Evolutionary conservation across 2,888 invertebrate species (phyloP).

Genomic region (Proisotoma minuta): DNA sequence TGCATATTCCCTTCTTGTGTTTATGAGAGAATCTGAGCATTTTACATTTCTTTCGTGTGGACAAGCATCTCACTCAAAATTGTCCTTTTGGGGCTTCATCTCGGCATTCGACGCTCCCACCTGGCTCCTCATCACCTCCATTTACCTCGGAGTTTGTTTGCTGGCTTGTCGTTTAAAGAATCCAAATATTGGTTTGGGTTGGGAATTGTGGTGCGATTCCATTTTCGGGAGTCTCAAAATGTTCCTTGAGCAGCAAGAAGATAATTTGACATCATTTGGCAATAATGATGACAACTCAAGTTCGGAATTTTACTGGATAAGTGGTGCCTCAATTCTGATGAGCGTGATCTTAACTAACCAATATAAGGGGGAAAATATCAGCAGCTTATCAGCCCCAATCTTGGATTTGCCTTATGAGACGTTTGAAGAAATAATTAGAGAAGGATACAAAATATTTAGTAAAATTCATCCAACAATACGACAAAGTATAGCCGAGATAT

Average conservation of each 20-base stretch:
- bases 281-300: background rate
- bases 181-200: background rate
- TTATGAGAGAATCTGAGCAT: background rate
- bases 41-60: constrained; percentile 5
- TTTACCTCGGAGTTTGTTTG: background rate
- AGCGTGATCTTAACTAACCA: background rate
- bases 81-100: background rate
- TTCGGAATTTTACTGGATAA: background rate
- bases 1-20: background rate
- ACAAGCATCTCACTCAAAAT: background rate
- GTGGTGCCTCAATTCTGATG: background rate
- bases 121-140: background rate
- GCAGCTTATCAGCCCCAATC: background rate
- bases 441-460: background rate
- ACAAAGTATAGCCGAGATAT: background rate
- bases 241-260: background rate
- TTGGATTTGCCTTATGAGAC: background rate
- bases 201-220: background rate
- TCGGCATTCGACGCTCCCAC: background rate
- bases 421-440: background rate
- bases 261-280: background rate
- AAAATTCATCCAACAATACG: background rate
- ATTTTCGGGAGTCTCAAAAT: background rate
- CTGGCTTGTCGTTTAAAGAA: background rate
- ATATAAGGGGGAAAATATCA: background rate